Conservation (phyloP, 2,888 invertebrate genomes). For the Tinea trinotella region DNA sequence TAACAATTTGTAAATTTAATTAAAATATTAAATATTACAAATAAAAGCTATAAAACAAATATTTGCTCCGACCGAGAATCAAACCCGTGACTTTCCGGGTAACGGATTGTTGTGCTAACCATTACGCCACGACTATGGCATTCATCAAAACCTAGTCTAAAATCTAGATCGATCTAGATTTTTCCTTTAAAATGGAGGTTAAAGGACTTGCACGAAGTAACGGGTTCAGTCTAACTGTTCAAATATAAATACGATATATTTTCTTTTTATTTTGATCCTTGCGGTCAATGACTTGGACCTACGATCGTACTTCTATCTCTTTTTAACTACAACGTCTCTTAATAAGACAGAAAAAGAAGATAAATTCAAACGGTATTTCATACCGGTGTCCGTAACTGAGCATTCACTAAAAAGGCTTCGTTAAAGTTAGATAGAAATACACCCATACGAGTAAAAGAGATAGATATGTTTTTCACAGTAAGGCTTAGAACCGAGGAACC, state of each 20-base stretch:
- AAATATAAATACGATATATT: slow-evolving; percentile 28
- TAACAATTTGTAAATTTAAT: no score
- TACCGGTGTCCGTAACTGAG: slow-evolving; percentile 36
- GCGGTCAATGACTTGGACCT: slow-evolving; percentile 61
- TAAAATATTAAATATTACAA: no score
- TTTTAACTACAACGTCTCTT: slow-evolving; percentile 26
- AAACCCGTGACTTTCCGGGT: no score
- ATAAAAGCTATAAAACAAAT: no score
- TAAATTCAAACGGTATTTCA: slow-evolving; percentile 50
- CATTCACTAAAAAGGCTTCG: slow-evolving; percentile 58
- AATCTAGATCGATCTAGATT: background rate
- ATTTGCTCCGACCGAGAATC: no score
- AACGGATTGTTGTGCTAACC: no score
- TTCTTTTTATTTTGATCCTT: slow-evolving; percentile 52
- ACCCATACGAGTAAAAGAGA: slow-evolving; percentile 33
- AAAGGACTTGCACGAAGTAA: slow-evolving; percentile 40
- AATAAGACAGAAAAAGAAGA: slow-evolving; percentile 33
- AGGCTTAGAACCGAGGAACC: slow-evolving; percentile 6
- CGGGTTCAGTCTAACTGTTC: slow-evolving; percentile 42
- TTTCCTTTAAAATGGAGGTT: slow-evolving; percentile 27
- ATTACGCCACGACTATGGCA: no score
- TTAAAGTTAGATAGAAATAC: slow-evolving; percentile 33
- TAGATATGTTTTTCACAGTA: slow-evolving; percentile 22
- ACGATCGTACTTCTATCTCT: slow-evolving; percentile 40
- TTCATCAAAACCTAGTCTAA: no score